Conservation (phyloP, 2,113 vertebrate genomes). For the Carassius gibelio region DNA sequence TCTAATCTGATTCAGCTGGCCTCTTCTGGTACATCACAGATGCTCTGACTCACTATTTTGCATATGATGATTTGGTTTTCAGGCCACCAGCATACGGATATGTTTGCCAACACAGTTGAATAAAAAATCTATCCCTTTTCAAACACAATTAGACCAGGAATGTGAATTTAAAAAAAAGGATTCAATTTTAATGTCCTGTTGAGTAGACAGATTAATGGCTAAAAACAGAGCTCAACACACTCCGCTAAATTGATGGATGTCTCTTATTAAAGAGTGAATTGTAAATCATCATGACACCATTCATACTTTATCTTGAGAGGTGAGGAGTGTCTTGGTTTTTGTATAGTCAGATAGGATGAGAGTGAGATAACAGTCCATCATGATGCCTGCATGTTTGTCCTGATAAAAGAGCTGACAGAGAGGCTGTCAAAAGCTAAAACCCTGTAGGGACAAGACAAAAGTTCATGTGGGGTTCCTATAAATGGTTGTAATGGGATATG, state of each 20-base stretch:
- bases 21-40: background rate
- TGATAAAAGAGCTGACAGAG: constrained; percentile 37
- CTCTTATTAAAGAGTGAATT: constrained; percentile 15
- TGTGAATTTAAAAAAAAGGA: background rate
- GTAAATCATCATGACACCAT: constrained; percentile 14
- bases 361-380: constrained; percentile 22
- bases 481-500: background rate
- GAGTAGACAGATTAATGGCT: background rate
- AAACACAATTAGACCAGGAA: too few species aligned
- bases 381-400: background rate
- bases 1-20: constrained; percentile 16
- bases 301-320: constrained; percentile 20
- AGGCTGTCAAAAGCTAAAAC: background rate
- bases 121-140: background rate
- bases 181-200: background rate
- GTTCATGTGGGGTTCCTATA: background rate
- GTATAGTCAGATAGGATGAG: constrained; percentile 31
- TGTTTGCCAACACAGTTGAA: background rate
- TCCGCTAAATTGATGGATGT: background rate
- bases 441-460: background rate
- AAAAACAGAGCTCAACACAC: background rate
- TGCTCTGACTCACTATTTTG: background rate
- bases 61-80: background rate
- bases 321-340: constrained; percentile 22
- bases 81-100: background rate